Evolutionary conservation across 2,113 vertebrate genomes (phyloP).

Genomic region (Chloropsis hardwickii): DNA sequence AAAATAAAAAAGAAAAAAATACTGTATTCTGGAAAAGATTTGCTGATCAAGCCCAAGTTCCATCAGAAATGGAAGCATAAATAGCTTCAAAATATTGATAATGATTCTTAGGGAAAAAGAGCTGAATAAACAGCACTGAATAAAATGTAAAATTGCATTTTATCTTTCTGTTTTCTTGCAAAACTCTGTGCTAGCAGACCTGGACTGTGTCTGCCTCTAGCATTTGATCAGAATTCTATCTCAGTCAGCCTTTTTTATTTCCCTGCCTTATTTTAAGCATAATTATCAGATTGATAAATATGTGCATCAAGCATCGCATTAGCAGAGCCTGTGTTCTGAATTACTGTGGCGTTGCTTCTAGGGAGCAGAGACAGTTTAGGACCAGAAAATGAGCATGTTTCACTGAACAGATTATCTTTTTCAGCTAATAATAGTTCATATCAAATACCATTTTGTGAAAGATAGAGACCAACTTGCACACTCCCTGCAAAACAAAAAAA

Average conservation of each 20-base stretch:
- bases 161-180: slow-evolving; percentile 31
- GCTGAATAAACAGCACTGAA: slow-evolving; percentile 49
- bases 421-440: slow-evolving; percentile 52
- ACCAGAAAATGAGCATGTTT: slow-evolving; percentile 47
- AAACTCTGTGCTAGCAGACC: slow-evolving; percentile 15
- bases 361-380: slow-evolving; percentile 26
- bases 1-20: slow-evolving; percentile 29
- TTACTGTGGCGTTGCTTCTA: slow-evolving; percentile 4
- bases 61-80: slow-evolving; percentile 41
- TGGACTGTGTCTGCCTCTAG: slow-evolving; percentile 35
- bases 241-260: slow-evolving; percentile 48
- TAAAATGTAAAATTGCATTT: slow-evolving; percentile 37
- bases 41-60: slow-evolving; percentile 53
- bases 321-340: slow-evolving; percentile 13
- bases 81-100: slow-evolving; percentile 53
- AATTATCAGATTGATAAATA: slow-evolving; percentile 59
- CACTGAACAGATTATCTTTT: slow-evolving; percentile 66
- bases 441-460: slow-evolving; percentile 61
- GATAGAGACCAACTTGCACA: not conserved
- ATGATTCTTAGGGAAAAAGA: slow-evolving; percentile 24
- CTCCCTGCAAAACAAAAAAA: not conserved
- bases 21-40: slow-evolving; percentile 46
- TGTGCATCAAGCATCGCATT: slow-evolving; percentile 19
- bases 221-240: slow-evolving; percentile 36
- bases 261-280: slow-evolving; percentile 54